Evolutionary conservation across 1,140 invertebrate genomes (phyloP).

Genomic region (Periplaneta americana): DNA sequence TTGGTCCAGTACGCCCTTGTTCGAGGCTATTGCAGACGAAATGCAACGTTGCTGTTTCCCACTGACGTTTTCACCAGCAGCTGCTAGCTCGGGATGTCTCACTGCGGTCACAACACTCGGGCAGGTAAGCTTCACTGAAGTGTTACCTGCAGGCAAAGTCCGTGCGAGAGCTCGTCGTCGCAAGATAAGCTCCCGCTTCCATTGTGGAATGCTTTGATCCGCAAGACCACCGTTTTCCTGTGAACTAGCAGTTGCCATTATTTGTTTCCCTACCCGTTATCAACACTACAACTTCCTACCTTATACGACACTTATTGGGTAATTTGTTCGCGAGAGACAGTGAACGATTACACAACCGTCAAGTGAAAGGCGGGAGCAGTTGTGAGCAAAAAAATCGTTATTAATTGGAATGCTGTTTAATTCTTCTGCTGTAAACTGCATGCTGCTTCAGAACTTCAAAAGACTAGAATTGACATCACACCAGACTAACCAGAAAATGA

Average conservation of each 20-base stretch:
- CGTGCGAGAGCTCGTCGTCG: constrained; percentile 45
- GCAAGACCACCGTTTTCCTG: constrained; percentile 26
- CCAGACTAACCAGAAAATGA: background rate
- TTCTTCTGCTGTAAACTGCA: background rate
- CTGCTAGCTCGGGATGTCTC: constrained; percentile 13
- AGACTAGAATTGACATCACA: background rate
- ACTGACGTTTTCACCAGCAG: constrained; percentile 27
- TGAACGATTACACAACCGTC: constrained; percentile 10
- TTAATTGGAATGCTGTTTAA: background rate
- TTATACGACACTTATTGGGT: background rate
- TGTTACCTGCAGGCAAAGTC: constrained; percentile 31
- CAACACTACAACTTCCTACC: background rate
- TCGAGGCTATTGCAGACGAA: constrained; percentile 19
- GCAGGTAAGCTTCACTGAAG: constrained; percentile 28
- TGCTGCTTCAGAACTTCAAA: background rate
- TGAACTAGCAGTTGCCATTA: constrained; percentile 18
- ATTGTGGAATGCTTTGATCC: constrained; percentile 49
- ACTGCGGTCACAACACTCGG: constrained; percentile 16
- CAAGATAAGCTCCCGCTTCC: constrained; percentile 69
- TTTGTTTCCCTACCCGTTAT: background rate
- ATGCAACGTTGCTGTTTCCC: constrained; percentile 34
- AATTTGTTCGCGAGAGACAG: background rate
- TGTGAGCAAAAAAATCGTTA: background rate
- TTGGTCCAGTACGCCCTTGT: constrained; percentile 24
- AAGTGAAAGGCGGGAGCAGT: constrained; percentile 7